phyloP scores from a whole-genome alignment of 2,113 vertebrate species.

The Xyrauchen texanus region DNA sequence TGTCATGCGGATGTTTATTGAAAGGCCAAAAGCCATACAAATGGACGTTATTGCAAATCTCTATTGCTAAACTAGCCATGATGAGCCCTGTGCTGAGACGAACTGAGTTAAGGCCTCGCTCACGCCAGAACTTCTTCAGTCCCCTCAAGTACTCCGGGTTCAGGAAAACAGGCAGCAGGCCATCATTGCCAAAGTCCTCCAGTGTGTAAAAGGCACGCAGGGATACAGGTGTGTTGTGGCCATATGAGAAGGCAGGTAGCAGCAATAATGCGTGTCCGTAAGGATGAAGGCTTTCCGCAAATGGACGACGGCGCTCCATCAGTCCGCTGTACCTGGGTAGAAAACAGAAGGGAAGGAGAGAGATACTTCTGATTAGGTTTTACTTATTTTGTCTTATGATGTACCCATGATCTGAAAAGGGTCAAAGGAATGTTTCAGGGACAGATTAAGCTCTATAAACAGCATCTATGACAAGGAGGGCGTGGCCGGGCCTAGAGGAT shows the following conservation, averaged over 20 bases:
- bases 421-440: no score
- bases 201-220: constrained; percentile 83
- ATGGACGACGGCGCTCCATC: constrained; percentile 76
- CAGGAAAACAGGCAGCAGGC: constrained; percentile 80
- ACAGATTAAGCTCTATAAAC: no score
- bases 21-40: constrained; percentile 97
- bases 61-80: constrained; percentile 85
- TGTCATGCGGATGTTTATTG: constrained; percentile 70
- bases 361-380: no score
- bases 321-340: constrained; percentile 81
- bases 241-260: constrained; percentile 87
- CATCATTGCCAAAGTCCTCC: constrained; percentile 74
- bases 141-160: constrained; percentile 84
- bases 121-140: constrained; percentile 85
- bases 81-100: constrained; percentile 89
- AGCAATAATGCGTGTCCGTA: constrained; percentile 84
- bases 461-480: no score
- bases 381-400: no score
- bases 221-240: constrained; percentile 81
- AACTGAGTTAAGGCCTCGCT: constrained; percentile 77
- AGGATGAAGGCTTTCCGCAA: constrained; percentile 76
- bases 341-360: background rate
- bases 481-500: no score
- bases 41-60: constrained; percentile 84
- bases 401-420: no score